phyloP scores from a whole-genome alignment of 1,140 invertebrate genomes.

The Drosophila eugracilis region DNA sequence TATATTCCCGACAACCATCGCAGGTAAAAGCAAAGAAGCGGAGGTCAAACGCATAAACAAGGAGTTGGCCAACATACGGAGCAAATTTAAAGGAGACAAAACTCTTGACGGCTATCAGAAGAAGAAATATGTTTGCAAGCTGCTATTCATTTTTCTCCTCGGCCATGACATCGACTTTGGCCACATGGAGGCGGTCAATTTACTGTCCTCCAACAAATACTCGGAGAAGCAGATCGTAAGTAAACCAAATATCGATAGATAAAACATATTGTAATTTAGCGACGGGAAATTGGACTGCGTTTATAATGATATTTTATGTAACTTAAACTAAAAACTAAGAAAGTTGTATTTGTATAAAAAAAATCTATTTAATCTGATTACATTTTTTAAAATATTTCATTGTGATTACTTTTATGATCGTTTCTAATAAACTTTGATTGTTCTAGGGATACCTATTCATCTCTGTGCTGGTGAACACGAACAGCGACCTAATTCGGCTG shows the following conservation, averaged over 20 bases:
- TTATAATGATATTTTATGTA: not conserved
- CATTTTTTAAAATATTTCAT: too few species aligned
- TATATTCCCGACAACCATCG: slow-evolving; percentile 41
- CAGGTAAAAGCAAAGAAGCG: slow-evolving; percentile 99
- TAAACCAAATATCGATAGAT: slow-evolving; percentile 59
- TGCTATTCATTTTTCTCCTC: slow-evolving; percentile 99
- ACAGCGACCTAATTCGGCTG: slow-evolving; percentile 99
- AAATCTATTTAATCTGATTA: too few species aligned
- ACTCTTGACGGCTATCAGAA: slow-evolving; percentile 99
- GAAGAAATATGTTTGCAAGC: slow-evolving; percentile 99
- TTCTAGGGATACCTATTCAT: slow-evolving; percentile 99
- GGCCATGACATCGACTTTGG: slow-evolving; percentile 99
- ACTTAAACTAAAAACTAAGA: too few species aligned
- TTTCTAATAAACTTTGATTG: too few species aligned
- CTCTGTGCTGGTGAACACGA: slow-evolving; percentile 99
- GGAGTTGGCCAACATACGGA: slow-evolving; percentile 99
- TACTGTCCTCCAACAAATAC: slow-evolving; percentile 99
- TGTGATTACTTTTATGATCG: too few species aligned
- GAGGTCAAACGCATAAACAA: slow-evolving; percentile 99
- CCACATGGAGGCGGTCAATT: slow-evolving; percentile 99
- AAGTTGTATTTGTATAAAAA: too few species aligned
- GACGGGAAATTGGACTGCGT: slow-evolving; percentile 2
- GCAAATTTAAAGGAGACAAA: slow-evolving; percentile 99
- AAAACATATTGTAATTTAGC: slow-evolving; percentile 3
- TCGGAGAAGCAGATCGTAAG: slow-evolving; percentile 99